Conservation (phyloP, 2,797 vertebrate species). For the Coregonus sp. region DNA sequence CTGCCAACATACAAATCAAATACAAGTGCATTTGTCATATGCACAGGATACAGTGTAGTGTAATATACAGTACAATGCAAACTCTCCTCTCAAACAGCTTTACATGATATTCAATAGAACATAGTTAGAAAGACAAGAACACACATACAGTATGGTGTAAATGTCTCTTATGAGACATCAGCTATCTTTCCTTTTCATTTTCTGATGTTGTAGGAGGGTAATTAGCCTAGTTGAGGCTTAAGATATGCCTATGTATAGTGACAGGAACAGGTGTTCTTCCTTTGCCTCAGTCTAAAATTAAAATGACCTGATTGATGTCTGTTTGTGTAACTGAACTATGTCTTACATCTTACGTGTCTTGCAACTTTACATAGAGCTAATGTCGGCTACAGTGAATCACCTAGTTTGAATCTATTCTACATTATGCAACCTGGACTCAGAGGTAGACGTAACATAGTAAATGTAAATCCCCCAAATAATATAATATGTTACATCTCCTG, state of each 20-base stretch:
- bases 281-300: slow-evolving; percentile 61
- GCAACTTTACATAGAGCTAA: too few species aligned
- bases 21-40: too few species aligned
- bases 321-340: not conserved
- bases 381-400: not conserved
- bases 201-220: slow-evolving; percentile 26
- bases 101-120: too few species aligned
- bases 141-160: not conserved
- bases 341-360: too few species aligned
- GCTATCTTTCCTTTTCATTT: slow-evolving; percentile 16
- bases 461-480: too few species aligned
- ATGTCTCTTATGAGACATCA: slow-evolving; percentile 2
- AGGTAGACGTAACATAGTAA: too few species aligned
- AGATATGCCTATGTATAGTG: slow-evolving; percentile 44
- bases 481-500: too few species aligned
- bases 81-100: too few species aligned
- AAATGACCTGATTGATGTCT: slow-evolving; percentile 44
- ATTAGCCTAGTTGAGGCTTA: slow-evolving; percentile 7
- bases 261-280: slow-evolving; percentile 65
- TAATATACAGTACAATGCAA: too few species aligned
- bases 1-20: too few species aligned
- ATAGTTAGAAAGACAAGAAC: too few species aligned
- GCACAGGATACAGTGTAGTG: too few species aligned
- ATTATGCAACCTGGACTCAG: not conserved
- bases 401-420: not conserved